Conservation (phyloP, 2,888 invertebrate genomes). For the Laothoe populi region DNA sequence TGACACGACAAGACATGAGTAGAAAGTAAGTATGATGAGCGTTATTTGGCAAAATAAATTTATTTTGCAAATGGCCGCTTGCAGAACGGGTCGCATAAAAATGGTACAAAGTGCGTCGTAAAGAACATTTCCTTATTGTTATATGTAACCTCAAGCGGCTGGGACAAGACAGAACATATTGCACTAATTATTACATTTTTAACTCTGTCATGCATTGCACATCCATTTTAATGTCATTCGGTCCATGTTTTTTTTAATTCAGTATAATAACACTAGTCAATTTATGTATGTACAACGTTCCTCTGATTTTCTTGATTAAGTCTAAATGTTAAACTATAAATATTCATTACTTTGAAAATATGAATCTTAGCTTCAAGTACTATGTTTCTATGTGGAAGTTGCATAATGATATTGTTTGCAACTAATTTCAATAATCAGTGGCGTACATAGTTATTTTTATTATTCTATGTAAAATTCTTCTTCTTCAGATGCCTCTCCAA, state of each 20-base stretch:
- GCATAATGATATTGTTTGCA: too few relatives aligned
- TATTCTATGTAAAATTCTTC: too few relatives aligned
- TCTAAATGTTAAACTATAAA: not conserved
- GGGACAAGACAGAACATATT: slow-evolving; percentile 8
- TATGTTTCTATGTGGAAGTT: not conserved
- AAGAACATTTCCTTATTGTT: slow-evolving; percentile 23
- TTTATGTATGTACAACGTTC: not conserved
- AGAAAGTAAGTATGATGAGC: slow-evolving; percentile 24
- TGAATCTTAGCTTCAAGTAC: not conserved
- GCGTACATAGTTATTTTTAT: too few relatives aligned
- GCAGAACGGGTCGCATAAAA: slow-evolving; percentile 21
- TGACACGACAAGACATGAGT: slow-evolving; percentile 20
- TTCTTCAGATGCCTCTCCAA: too few relatives aligned
- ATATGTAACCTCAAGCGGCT: slow-evolving; percentile 8
- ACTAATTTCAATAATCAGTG: too few relatives aligned
- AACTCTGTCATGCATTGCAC: not conserved
- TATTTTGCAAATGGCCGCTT: slow-evolving; percentile 23
- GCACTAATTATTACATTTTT: slow-evolving; percentile 22
- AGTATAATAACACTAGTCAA: not conserved
- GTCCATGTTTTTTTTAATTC: not conserved
- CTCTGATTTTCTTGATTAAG: not conserved
- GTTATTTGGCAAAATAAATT: slow-evolving; percentile 25
- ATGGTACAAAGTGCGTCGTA: slow-evolving; percentile 15
- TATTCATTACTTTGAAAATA: not conserved
- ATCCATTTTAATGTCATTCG: slow-evolving; percentile 5